Conservation (phyloP, 2,888 invertebrate genomes). For the Baccha elongata region DNA sequence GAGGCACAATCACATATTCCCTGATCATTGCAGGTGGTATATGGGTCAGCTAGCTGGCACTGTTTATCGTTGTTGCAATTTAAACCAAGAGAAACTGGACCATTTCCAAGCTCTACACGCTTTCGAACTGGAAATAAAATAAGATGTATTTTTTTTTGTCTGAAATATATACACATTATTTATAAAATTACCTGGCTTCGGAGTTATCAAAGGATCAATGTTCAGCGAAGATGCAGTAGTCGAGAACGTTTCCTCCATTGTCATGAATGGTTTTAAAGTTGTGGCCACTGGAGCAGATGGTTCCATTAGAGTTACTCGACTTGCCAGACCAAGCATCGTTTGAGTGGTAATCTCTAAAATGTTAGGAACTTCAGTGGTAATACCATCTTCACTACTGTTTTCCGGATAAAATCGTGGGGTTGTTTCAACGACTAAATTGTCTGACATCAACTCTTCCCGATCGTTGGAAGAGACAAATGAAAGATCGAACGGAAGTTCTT, state of each 20-base stretch:
- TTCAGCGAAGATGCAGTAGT: slow-evolving; percentile 51
- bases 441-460: slow-evolving; percentile 78
- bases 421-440: slow-evolving; percentile 79
- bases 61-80: slow-evolving; percentile 89
- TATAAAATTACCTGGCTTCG: slow-evolving; percentile 54
- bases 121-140: slow-evolving; percentile 79
- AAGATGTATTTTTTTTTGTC: too few relatives aligned
- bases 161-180: too few relatives aligned
- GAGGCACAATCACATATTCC: slow-evolving; percentile 89
- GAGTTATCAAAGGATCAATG: slow-evolving; percentile 43
- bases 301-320: slow-evolving; percentile 83
- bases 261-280: slow-evolving; percentile 78
- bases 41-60: slow-evolving; percentile 90
- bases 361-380: slow-evolving; percentile 78
- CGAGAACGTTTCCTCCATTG: slow-evolving; percentile 65
- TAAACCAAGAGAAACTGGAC: slow-evolving; percentile 88
- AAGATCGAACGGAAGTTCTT: slow-evolving; percentile 79
- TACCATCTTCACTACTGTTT: slow-evolving; percentile 43
- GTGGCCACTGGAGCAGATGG: slow-evolving; percentile 81
- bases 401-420: slow-evolving; percentile 75
- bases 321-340: slow-evolving; percentile 81
- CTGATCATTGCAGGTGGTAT: slow-evolving; percentile 86
- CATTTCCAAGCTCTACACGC: slow-evolving; percentile 81
- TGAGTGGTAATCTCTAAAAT: slow-evolving; percentile 81
- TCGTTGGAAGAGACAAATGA: slow-evolving; percentile 73